Evolutionary conservation across 2,888 invertebrate species (phyloP), one percentile per base, ranked within the genome.

Genomic region (Sclerodermus sp.): DNA sequence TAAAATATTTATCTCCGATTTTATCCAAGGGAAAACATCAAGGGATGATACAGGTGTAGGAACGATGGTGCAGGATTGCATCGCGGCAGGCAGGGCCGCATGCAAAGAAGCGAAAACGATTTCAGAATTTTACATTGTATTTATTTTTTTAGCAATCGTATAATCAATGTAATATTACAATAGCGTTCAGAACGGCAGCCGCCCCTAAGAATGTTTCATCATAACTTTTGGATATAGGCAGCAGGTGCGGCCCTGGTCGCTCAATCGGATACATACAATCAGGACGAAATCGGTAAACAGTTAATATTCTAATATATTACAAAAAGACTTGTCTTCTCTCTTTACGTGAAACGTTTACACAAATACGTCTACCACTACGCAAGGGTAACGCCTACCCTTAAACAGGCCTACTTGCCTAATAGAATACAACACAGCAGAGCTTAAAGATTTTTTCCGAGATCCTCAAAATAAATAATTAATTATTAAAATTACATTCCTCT

Each of bases 141-240:
- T 77, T 78, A 57, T 62, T 68, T 67, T 71, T 65, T 70, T 73
- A 77, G 73, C 73, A 76, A 74, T 77, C 68, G 72, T 76, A 76
- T 78, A 77, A 77, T 77, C 73, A 71, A 71, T 73, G 71, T 77
- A 75, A 74, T 73, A 71, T 72, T 76, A 77, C 72, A 76, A 71
- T 76, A 70, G 71, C 73, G 71, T 68, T 71, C 71, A 70, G 72
- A 74, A 71, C 74, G 66, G 67, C 71, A 75, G 67, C 72, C 72
- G 68, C 67, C 66, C 68, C 70, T 63, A 56, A 55, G 42, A 34
- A 29, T n/a, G 6, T 23, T 39, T 36, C 30, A 37, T 55, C 48
- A 55, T 52, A 50, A 52, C 47, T 53, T 53, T 55, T 58, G 46
- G 57, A 50, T 50, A 61, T 68, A 69, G 67, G 68, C 68, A 62